Evolutionary conservation across 2,888 invertebrate species (phyloP), one percentile per base, ranked within the genome.

Genomic region (Diaphora mendica): DNA sequence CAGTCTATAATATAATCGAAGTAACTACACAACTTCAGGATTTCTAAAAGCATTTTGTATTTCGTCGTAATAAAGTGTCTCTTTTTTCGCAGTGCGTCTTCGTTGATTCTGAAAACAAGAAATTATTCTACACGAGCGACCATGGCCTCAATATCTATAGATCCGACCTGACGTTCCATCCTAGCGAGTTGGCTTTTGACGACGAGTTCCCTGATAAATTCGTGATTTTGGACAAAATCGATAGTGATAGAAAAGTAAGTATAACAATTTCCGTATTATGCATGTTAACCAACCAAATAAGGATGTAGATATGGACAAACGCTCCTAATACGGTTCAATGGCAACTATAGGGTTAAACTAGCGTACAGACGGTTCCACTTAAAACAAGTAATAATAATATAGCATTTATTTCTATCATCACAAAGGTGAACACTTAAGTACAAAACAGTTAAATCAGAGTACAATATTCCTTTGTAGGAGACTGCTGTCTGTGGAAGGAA

Each of bases 131-230:
- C 73, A 98, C 98, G 0, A 96, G 93, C 65, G 96, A 99, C 91
- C 97, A 97, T 93, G 98, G 98, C 0, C 93, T 92, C 64, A 96
- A 94, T n/a, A 97, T 99, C 79, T 93, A 93, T 62, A 95, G 96
- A 78, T 94, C 96, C 3, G 92, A 96, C 77, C 92, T 99, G 72
- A 93, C 93, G 59, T 99, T 99, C 92, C 96, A 96, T 69, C 99
- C 99, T 0, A 97, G 97, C 78, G 97, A 98, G 84, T 95, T 99
- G 76, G 96, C 97, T 0, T 97, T 98, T 88, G 97, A 98, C 87
- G 97, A 98, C 73, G 96, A 96, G 71, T 96, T 97, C 79, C 96
- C 97, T 0, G 96, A 96, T 68, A 96, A 97, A 79, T 97, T 98
- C 87, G 95, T 98, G 66, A 97, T 97, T 68, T 94, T 98, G 91